Conservation (phyloP, 2,888 invertebrate genomes). For the Sminthurides aquaticus region DNA sequence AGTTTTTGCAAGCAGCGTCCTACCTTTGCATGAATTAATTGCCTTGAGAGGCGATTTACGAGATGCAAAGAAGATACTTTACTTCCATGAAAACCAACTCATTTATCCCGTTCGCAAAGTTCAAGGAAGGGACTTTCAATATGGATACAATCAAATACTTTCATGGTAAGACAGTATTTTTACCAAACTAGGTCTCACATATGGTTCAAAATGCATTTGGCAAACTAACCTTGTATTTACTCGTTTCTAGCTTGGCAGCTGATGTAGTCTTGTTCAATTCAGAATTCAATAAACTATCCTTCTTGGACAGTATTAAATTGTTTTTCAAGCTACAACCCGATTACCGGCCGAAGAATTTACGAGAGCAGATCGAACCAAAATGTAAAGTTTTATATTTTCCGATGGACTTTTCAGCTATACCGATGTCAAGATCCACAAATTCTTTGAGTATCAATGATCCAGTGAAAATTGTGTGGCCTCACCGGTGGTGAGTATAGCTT, state of each 20-base stretch:
- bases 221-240: no score
- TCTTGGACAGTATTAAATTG: conserved; percentile 55
- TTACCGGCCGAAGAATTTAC: conserved; percentile 54
- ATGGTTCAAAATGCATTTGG: no score
- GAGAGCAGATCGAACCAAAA: conserved; percentile 54
- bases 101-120: conserved; percentile 60
- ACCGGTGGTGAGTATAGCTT: conserved; percentile 54
- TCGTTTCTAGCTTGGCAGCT: conserved; percentile 55
- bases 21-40: conserved; percentile 62
- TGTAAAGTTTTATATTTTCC: conserved; percentile 60
- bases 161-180: conserved; percentile 55
- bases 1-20: conserved; percentile 61
- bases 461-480: conserved; percentile 60
- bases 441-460: conserved; percentile 20
- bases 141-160: conserved; percentile 65
- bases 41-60: conserved; percentile 60
- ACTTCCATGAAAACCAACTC: conserved; percentile 71
- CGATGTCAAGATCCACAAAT: not conserved
- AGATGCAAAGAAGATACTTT: conserved; percentile 57
- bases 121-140: conserved; percentile 65
- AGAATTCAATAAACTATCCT: conserved; percentile 60
- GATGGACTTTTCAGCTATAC: conserved; percentile 47
- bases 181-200: no score
- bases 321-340: conserved; percentile 62
- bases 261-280: conserved; percentile 65